A percentile compares a stretch with the other conserved stretches of the same genome.
Evolutionary conservation across 2,797 vertebrate genomes (phyloP).

Genomic region (Rachycentron canadum): DNA sequence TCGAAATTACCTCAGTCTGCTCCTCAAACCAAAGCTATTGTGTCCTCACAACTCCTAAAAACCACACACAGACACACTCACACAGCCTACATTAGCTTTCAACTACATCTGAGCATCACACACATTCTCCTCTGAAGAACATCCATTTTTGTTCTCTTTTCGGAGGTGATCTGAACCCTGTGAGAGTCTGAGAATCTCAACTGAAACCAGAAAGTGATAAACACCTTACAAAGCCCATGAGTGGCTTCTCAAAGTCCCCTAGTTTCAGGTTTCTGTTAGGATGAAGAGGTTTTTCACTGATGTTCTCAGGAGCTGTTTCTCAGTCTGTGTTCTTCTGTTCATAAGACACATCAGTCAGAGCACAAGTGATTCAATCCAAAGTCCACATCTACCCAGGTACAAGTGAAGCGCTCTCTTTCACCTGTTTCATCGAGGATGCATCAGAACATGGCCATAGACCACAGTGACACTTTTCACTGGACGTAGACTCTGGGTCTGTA

Average conservation of each 20-base stretch:
- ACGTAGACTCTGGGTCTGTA: too few relatives aligned
- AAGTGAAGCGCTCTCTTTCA: too few relatives aligned
- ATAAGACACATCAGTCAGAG: too few relatives aligned
- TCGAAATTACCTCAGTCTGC: conserved; percentile 75
- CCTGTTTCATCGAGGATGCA: too few relatives aligned
- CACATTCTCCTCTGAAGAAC: conserved; percentile 12
- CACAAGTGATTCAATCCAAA: too few relatives aligned
- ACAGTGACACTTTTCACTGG: too few relatives aligned
- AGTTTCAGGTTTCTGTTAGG: conserved; percentile 48
- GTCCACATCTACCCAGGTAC: too few relatives aligned
- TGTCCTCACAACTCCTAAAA: conserved; percentile 54
- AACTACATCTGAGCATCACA: conserved; percentile 19
- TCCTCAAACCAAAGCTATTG: conserved; percentile 68
- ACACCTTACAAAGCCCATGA: neutral
- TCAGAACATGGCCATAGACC: too few relatives aligned
- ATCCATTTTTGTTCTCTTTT: conserved; percentile 15
- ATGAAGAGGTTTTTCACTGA: conserved; percentile 49
- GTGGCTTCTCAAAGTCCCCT: conserved; percentile 39
- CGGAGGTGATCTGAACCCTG: conserved; percentile 12
- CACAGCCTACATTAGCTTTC: conserved; percentile 46
- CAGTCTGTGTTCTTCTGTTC: too few relatives aligned
- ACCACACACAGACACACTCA: conserved; percentile 27
- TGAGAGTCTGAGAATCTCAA: conserved; percentile 12
- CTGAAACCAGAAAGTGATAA: conserved; percentile 36
- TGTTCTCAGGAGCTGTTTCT: neutral